A percentile compares a stretch with the other conserved stretches of the same genome.
phyloP scores from a whole-genome alignment of 2,888 invertebrate species.

The Drosophila setosimentum region DNA sequence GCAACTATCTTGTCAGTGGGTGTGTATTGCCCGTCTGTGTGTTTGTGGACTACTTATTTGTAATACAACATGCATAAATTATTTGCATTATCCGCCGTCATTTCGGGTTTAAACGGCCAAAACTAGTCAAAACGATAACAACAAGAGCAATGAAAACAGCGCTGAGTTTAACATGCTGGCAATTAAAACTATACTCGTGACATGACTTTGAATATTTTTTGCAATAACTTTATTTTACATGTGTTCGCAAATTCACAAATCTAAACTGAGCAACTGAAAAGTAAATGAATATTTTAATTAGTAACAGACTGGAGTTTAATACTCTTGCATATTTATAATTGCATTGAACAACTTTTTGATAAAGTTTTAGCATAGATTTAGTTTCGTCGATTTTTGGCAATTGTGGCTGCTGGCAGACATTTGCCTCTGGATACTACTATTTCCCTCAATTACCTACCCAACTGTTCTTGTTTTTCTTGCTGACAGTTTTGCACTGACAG shows the following conservation, averaged over 20 bases:
- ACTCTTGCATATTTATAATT: neutral
- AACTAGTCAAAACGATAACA: slow-evolving; percentile 15
- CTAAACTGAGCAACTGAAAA: neutral
- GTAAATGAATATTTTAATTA: neutral
- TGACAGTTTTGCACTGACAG: slow-evolving; percentile 11
- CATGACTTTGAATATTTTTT: neutral
- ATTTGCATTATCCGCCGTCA: slow-evolving; percentile 62
- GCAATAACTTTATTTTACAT: neutral
- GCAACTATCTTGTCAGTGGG: slow-evolving; percentile 35
- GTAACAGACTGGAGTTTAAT: neutral
- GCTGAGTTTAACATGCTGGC: neutral
- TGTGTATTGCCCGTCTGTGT: neutral
- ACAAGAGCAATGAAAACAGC: slow-evolving; percentile 2
- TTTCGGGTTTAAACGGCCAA: slow-evolving; percentile 41
- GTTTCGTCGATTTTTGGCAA: slow-evolving; percentile 5
- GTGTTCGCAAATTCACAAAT: neutral
- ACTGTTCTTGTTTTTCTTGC: slow-evolving; percentile 1
- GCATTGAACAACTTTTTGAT: neutral
- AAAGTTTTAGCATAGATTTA: neutral
- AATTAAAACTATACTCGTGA: slow-evolving; percentile 6
- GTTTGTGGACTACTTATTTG: slow-evolving; percentile 26
- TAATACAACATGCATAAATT: slow-evolving; percentile 73
- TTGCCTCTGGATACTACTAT: slow-evolving; percentile 1
- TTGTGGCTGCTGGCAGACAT: slow-evolving; percentile 6
- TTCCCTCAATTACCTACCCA: neutral